These are phyloP conservation scores for Agapornis canus DNA, from an alignment of 2,797 vertebrate species.

Conservation along the genomic window DNA sequence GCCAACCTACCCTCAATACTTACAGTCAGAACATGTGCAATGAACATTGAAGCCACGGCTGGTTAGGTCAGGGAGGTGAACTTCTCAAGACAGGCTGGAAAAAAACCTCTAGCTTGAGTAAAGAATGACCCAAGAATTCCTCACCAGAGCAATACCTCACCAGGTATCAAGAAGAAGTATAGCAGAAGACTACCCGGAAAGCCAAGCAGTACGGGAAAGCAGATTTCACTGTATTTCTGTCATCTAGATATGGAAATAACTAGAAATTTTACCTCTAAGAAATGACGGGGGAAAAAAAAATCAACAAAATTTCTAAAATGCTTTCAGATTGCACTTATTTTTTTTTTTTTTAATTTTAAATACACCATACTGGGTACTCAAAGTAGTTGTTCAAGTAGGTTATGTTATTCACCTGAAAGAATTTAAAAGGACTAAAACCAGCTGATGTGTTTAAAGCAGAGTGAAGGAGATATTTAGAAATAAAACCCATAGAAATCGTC, in stretches of 20 bases:
- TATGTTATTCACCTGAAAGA: not conserved
- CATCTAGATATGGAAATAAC: not conserved
- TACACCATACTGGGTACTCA: rapidly evolving
- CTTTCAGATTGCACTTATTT: not conserved
- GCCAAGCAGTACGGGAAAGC: not conserved
- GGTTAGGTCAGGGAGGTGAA: not conserved
- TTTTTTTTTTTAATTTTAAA: rapidly evolving
- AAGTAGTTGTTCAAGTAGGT: not conserved
- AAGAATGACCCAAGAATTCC: not conserved
- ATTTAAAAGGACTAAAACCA: not conserved
- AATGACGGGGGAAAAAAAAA: not conserved
- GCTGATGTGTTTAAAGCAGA: not conserved
- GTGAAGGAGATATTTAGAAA: not conserved
- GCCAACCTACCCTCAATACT: not conserved
- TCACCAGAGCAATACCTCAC: not conserved
- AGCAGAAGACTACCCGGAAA: not conserved
- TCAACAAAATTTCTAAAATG: not conserved
- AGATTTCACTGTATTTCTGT: not conserved
- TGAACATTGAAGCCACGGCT: not conserved
- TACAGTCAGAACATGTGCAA: not conserved
- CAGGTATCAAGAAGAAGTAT: not conserved
- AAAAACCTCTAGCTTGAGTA: not conserved
- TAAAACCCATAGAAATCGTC: not conserved
- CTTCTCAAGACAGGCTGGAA: not conserved
- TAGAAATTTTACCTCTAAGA: not conserved